Evolutionary conservation across 2,113 vertebrate genomes (phyloP), one percentile per base, ranked within the genome.

Genomic region (Entelurus aequoreus): DNA sequence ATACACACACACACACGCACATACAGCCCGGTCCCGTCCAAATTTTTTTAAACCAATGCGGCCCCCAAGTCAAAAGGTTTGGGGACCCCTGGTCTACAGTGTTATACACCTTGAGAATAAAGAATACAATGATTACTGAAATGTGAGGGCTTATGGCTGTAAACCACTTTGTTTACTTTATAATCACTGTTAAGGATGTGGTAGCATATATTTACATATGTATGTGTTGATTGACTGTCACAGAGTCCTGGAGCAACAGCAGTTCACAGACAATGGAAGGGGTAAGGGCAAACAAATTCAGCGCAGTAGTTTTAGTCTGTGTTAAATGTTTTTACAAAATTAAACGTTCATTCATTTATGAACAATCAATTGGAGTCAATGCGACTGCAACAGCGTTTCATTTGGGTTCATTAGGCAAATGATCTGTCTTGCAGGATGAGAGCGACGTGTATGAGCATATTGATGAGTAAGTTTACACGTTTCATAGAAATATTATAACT

Each of bases 401-500:
- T 15, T 50, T 50, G 16, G 42, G 55, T 9, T 44, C 13, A 14
- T 35, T 54, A 13, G 28, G 12, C 14, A 16, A 12, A 3, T 0
- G 1, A 21, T 15, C 3, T 68, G 36, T 85, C 11, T 83, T 79
- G 40, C 63, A 91, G 90, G 80, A 84, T 3, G 78, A 77, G 6
- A 86, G 87, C 48, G 75, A 91, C 0, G 71, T 89, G 44, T 92
- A 92, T 52, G 89, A 92, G 54, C 62, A 60, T 53, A 86, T 90
- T 46, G 88, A 92, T 48, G 82, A 80, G 90, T 91, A 75, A 90
- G 89, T 88, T 55, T 19, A 56, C 10, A 65, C 2, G 1, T 63
- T 57, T 28, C 28, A 28, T 28, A 28, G 3, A 28, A 28, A 28
- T 28, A 3, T 28, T 28, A 28, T 0, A 19, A 28, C 28, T 28